Base-by-base conservation (phyloP, 1,140 invertebrate species). In the Steinernema khuongi region DNA sequence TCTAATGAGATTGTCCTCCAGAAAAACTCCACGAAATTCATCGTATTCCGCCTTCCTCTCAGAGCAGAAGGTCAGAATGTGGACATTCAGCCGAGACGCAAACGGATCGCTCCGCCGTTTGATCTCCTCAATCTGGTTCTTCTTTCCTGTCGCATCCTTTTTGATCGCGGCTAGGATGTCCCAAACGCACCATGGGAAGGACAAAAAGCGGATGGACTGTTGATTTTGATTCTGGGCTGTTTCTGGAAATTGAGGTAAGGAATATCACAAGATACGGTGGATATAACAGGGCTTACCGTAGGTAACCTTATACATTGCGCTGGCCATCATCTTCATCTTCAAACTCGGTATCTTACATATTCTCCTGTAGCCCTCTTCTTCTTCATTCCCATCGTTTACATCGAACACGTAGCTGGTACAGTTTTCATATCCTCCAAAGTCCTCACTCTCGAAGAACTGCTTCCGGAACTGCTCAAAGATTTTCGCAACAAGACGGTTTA, bases 151-250 rank as follows among this genome's bases (percentile, higher is more conserved):
- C 7, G 22, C 50, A 26, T 60, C 50, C 14, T 22, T 14, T 26
- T 60, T 60, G 26, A 60, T 60, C 14, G 50, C 50, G 50, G 50
- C 50, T 14, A 60, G 50, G 19, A 60, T 26, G 50, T 60, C 50
- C 50, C 50, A 60, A 4, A 60, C 50, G 7, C 14, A n/a, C 50
- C 50, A 60, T 7, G 50, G 50, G 50, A 60, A 60, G 11, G 50
- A 60, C 14, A 60, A 22, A 22, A 60, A 26, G 14, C 26, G 14
- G 50, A 22, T 22, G 4, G 50, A 14, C 19, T 7, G 50, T 26
- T 60, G 50, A 22, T 22, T 60, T 22, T 60, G 11, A 14, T 60
- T 14, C 26, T 26, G 50, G 2, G 50, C 50, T 4, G 50, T 26
- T 60, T 60, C 50, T 60, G 50, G 2, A 60, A n/a, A n/a, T n/a